Conservation (phyloP, 2,113 vertebrate species). For the Oreochromis spilurus region DNA sequence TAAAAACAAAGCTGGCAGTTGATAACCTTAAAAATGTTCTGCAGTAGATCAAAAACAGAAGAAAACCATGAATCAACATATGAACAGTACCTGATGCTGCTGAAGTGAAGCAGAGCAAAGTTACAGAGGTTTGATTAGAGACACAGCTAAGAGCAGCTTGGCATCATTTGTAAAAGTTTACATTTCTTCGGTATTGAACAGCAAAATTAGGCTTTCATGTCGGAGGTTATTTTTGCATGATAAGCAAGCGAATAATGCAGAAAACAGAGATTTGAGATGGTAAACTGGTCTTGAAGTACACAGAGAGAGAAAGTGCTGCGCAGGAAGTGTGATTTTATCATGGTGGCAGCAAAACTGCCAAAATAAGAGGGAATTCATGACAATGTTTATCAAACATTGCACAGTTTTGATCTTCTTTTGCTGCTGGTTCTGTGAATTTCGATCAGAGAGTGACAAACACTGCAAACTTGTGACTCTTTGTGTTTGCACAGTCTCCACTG, state of each 20-base stretch:
- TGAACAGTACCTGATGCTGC: neutral
- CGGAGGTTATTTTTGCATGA: fast-evolving
- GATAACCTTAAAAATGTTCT: neutral
- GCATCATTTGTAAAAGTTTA: neutral
- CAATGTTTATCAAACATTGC: neutral
- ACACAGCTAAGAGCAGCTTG: fast-evolving
- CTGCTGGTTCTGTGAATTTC: neutral
- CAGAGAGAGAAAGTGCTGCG: neutral
- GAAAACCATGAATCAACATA: neutral
- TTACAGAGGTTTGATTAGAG: neutral
- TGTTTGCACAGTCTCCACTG: neutral
- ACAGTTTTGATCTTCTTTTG: neutral
- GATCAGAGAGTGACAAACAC: neutral
- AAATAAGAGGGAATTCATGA: neutral
- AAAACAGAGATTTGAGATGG: neutral
- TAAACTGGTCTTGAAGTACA: neutral
- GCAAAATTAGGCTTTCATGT: neutral
- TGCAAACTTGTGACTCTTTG: neutral
- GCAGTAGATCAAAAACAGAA: fast-evolving
- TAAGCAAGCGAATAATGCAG: neutral
- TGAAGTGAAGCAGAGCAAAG: neutral
- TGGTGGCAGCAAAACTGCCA: fast-evolving
- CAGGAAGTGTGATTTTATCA: neutral
- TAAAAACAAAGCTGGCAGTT: neutral
- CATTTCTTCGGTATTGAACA: neutral